These are phyloP conservation scores for Balanococcus diminutus DNA, from an alignment of 2,888 invertebrate species.

Conservation along the genomic window DNA sequence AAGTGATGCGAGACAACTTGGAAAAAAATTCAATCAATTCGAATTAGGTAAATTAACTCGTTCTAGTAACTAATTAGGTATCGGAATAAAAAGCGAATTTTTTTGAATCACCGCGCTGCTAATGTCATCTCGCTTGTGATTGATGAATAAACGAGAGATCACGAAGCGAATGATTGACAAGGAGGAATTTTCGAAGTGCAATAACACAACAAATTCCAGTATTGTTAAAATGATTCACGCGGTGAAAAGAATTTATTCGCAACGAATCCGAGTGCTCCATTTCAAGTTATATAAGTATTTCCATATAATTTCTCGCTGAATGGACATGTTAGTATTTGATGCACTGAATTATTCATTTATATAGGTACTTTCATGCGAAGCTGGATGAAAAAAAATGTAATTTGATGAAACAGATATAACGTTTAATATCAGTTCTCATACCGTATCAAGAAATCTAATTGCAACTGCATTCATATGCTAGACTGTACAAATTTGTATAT, in stretches of 20 bases:
- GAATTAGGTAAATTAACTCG: not conserved
- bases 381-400: not conserved
- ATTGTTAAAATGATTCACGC: not conserved
- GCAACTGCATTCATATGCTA: not conserved
- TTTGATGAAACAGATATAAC: conserved; percentile 31
- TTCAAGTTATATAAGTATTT: conserved; percentile 13
- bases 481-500: conserved; percentile 5
- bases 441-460: conserved; percentile 3
- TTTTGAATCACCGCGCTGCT: not conserved
- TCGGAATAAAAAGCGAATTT: not conserved
- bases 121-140: not conserved
- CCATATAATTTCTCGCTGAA: conserved; percentile 20
- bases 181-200: not conserved
- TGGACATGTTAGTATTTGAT: conserved; percentile 40
- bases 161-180: not conserved
- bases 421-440: conserved; percentile 31
- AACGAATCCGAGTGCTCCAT: not conserved
- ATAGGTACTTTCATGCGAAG: conserved; percentile 7
- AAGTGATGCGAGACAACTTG: too few relatives aligned
- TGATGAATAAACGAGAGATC: not conserved
- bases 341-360: conserved; percentile 16
- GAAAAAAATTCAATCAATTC: not conserved
- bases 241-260: conserved; percentile 9
- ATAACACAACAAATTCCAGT: conserved; percentile 7
- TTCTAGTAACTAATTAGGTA: not conserved